These are phyloP conservation scores for Eulemur macaco DNA, from an alignment of 2,113 vertebrate species.

Conservation along the genomic window DNA sequence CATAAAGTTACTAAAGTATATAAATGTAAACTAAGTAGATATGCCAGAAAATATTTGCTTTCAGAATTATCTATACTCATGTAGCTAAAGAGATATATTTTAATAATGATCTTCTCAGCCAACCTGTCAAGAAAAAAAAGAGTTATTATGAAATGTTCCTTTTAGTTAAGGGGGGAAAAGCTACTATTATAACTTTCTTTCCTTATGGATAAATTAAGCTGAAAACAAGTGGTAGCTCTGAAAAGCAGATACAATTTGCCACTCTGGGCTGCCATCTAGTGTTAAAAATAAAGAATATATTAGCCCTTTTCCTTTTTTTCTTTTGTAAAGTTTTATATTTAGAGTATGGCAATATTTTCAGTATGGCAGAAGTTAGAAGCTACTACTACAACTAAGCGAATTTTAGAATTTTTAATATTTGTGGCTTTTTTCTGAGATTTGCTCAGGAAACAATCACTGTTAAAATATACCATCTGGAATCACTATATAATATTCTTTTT, in stretches of 20 bases:
- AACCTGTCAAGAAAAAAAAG: not conserved
- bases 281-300: not conserved
- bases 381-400: not conserved
- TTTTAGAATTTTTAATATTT: not conserved
- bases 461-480: not conserved
- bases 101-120: not conserved
- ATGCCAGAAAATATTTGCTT: not conserved
- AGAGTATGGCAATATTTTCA: not conserved
- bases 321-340: not conserved
- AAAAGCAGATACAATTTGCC: not conserved
- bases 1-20: not conserved
- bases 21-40: not conserved
- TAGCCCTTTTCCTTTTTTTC: not conserved
- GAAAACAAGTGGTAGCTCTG: not conserved
- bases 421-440: not conserved
- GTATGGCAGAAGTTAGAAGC: not conserved
- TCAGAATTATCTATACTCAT: not conserved
- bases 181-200: not conserved
- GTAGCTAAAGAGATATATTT: not conserved
- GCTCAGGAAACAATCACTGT: not conserved
- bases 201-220: not conserved
- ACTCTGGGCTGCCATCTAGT: constrained; percentile 40
- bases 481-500: not conserved
- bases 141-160: not conserved
- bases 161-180: not conserved